Evolutionary conservation across 2,888 invertebrate genomes (phyloP), one percentile per base, ranked within the genome.

Genomic region (Osmoderma eremita): DNA sequence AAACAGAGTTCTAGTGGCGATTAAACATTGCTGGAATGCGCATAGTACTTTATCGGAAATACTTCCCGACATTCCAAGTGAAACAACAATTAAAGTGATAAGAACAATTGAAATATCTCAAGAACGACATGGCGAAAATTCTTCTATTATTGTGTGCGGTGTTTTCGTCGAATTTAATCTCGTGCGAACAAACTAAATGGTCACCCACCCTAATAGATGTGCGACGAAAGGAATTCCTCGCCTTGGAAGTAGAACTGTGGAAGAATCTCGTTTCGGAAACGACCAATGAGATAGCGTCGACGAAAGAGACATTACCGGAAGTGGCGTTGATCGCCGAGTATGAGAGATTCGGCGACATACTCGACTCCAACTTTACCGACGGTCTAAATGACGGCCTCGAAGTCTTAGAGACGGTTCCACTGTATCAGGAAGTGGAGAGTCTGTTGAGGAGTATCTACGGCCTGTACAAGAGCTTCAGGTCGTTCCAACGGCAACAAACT

Each of bases 401-500:
- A 5, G 63, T 69, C 4, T 63, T 82, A 50, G 81, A 84, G 62
- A 79, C 80, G 41, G 83, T 87, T 4, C 91, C 90, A 87, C 81
- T 89, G 69, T 92, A 92, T 90, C 85, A 83, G 38, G 83, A 86
- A 63, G 83, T 88, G 1, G 84, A 87, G 67, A 84, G 86, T 36
- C 89, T 90, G 77, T 78, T 91, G 74, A 82, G 86, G 50, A 81
- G 86, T 15, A 84, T 93, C 30, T 87, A 90, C 69, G 87, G 87
- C 0, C 79, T 91, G 62, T 93, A 92, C 78, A 86, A 86, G 70
- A 86, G 86, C 50, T 93, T 90, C 78, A 81, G 89, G 65, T 84
- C 87, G 72, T 88, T 88, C 78, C 86, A 88, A 71, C 73, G 64
- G 8, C 77, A 79, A 69, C 82, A 83, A 71, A 81, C 80, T 0